Conservation (phyloP, 2,888 invertebrate species). For the Drosophila longiperda region DNA sequence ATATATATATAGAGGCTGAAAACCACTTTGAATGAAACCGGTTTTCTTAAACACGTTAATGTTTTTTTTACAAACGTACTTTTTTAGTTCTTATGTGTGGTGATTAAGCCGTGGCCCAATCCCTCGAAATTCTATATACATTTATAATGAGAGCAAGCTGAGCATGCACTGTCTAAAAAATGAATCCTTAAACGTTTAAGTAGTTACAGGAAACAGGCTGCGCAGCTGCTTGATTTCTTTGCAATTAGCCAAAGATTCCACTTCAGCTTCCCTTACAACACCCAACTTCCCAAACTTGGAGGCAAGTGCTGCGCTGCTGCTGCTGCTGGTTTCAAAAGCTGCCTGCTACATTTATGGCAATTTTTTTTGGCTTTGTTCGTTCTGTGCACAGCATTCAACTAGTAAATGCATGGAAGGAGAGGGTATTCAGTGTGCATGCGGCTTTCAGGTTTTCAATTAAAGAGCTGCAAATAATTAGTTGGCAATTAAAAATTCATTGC, state of each 20-base stretch:
- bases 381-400: slow-evolving; percentile 27
- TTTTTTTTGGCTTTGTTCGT: background rate
- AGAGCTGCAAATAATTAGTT: slow-evolving; percentile 72
- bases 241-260: slow-evolving; percentile 21
- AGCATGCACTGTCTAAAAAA: background rate
- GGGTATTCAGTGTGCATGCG: slow-evolving; percentile 22
- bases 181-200: background rate
- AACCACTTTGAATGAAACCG: slow-evolving; percentile 15
- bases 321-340: slow-evolving; percentile 11
- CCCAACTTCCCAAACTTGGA: background rate
- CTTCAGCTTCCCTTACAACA: background rate
- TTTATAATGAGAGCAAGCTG: slow-evolving; percentile 3
- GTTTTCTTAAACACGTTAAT: slow-evolving; percentile 12
- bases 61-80: slow-evolving; percentile 4
- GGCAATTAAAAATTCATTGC: slow-evolving; percentile 74
- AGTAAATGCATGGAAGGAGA: background rate
- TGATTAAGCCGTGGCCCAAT: background rate
- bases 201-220: background rate
- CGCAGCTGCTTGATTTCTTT: slow-evolving; percentile 6
- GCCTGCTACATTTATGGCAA: slow-evolving; percentile 26
- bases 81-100: background rate
- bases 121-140: background rate
- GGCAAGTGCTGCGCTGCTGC: background rate
- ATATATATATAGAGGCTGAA: background rate
- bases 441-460: slow-evolving; percentile 68